These are phyloP conservation scores for Ptychochromis oligacanthus DNA, from an alignment of 2,113 vertebrate species.

Conservation along the genomic window DNA sequence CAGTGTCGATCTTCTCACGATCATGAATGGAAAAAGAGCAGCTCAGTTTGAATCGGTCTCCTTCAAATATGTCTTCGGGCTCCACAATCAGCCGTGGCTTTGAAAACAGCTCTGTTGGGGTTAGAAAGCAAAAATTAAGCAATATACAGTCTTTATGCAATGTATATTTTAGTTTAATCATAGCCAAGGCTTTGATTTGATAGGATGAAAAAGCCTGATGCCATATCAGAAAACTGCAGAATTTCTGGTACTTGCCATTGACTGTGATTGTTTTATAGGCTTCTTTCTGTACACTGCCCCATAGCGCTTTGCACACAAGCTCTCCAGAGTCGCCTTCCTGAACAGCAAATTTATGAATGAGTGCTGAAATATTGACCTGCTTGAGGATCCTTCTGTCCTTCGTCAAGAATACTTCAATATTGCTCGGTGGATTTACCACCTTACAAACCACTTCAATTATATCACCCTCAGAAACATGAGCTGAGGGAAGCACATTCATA, in stretches of 20 bases:
- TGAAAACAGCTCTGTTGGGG: conserved; percentile 74
- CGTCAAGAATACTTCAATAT: conserved; percentile 57
- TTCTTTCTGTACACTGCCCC: conserved; percentile 59
- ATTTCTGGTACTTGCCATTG: conserved; percentile 52
- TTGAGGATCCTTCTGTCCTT: conserved; percentile 46
- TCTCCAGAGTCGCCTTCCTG: conserved; percentile 59
- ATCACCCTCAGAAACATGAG: conserved; percentile 67
- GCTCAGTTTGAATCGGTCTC: conserved; percentile 39
- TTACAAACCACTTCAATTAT: conserved; percentile 62
- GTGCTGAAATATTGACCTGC: background rate
- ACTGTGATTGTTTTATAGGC: conserved; percentile 40
- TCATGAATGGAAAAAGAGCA: conserved; percentile 54
- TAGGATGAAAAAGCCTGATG: background rate
- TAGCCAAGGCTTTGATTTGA: background rate
- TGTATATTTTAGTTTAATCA: background rate
- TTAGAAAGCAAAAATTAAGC: background rate
- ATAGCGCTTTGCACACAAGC: conserved; percentile 73
- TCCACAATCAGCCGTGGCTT: conserved; percentile 60
- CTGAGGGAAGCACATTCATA: conserved; percentile 59
- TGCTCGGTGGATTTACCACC: background rate
- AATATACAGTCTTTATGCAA: background rate
- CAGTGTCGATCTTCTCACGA: conserved; percentile 22
- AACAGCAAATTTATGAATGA: conserved; percentile 14
- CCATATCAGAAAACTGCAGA: background rate
- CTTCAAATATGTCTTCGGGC: conserved; percentile 57